Evolutionary conservation across 2,113 vertebrate genomes (phyloP), one percentile per base, ranked within the genome.

Genomic region (Pavo muticus): DNA sequence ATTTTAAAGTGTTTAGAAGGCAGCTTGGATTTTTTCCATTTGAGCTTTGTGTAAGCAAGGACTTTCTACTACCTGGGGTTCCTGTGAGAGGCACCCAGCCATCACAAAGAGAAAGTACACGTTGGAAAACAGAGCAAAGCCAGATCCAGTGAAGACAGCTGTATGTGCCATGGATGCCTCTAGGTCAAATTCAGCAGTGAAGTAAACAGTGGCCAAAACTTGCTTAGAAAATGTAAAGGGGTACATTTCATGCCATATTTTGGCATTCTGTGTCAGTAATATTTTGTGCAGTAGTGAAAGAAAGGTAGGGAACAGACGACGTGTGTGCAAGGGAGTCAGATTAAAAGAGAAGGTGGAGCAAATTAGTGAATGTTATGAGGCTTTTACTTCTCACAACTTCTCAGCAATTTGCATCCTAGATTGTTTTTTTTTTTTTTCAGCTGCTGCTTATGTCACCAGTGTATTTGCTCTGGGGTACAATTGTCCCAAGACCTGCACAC

Each of bases 21-120:
- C 60, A 91, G 61, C 56, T 91, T 95, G 75, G 87, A 90, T 69
- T 95, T 94, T 95, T 95, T 95, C 90, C 87, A 90, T 91, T 80
- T 84, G 32, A 88, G 69, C 40, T 93, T 88, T 93, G 42, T 80
- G 59, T 85, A 92, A 89, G 83, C 59, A 93, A 85, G 48, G 19
- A 2, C 18, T 91, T 93, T 91, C 70, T 84, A n/a, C 84, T 82
- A 91, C 47, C 57, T 93, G 60, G 39, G 45, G 29, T 64, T 93
- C 79, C 85, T 88, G 25, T 54, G 57, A 90, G 69, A 83, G 60
- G 50, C 69, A 91, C 32, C 20, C 47, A 96, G 85, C 56, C 65
- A 87, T 44, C 76, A 57, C 0, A 4, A 30, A 75, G 42, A 91
- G 47, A 80, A 91, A 95, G 74, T 74, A 71, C 14, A 20, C 20